Evolutionary conservation across 2,113 vertebrate genomes (phyloP), one percentile per base, ranked within the genome.

Genomic region (Leptocoma aspasia): DNA sequence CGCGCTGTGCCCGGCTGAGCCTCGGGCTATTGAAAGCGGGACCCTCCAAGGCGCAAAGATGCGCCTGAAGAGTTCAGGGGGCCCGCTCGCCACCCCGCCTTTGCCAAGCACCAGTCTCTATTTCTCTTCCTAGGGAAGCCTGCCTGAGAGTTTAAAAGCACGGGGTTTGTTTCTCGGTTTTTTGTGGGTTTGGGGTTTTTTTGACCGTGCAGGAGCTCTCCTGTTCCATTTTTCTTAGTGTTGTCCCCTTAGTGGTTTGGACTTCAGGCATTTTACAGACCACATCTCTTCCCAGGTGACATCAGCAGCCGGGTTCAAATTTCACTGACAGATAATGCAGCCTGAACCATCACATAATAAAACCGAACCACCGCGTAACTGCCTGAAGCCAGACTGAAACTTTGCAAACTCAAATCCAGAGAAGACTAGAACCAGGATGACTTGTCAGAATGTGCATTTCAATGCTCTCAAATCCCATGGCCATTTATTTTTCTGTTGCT

Each of bases 311-410:
- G 0, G 30, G 59, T 86, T 45, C 79, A 42, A 17, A 73, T 41
- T 63, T 47, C 49, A 10, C 65, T 3, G 41, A n/a, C 2, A 20
- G 22, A 8, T 39, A 47, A 42, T 1, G 4, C 30, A 35, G 41
- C 50, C 41, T 6, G 37, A 70, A 52, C 35, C 30, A 54, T 5
- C 1, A 0, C 45, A 14, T 35, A 50, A 50, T 39, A 66, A 75
- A 90, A 7, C 30, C 7, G 3, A 64, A 47, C 44, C 39, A 31
- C 30, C 0, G 0, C 14, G 7, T 37, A 33, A 50, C 6, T 56
- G 28, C 1, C 47, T n/a, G 73, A 66, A 94, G 41, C 39, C 73
- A 68, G 60, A 35, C 39, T 15, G 47, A 93, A 93, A 97, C 92
- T 95, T 92, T 17, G 33, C 44, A 54, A 80, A 81, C 80, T 92